Conservation (phyloP, 1,140 invertebrate genomes). For the Lamellibrachia luymesi region DNA sequence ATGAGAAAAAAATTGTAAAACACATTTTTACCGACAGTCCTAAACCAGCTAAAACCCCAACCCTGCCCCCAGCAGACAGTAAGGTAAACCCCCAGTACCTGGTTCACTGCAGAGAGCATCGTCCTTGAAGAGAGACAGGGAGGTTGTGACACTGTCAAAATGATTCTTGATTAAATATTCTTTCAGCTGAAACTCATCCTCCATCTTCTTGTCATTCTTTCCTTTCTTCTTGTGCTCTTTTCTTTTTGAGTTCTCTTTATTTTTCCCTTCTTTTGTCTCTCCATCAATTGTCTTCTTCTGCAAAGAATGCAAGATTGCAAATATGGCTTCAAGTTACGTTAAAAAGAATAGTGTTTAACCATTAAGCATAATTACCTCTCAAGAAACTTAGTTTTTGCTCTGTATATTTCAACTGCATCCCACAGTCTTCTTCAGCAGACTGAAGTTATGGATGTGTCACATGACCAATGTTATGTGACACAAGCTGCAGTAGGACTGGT, state of each 20-base stretch:
- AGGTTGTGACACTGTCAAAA: constrained; percentile 57
- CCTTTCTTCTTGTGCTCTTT: constrained; percentile 26
- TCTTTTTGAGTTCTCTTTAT: constrained; percentile 14
- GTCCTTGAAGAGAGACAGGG: constrained; percentile 64
- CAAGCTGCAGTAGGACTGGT: no score
- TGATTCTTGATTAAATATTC: constrained; percentile 57
- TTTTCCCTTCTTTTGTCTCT: neutral
- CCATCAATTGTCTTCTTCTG: neutral
- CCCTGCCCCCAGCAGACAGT: neutral
- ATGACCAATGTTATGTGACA: no score
- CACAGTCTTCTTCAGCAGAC: no score
- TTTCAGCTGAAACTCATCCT: constrained; percentile 33
- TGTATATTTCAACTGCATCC: no score
- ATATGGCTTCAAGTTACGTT: neutral
- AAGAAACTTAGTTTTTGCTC: no score
- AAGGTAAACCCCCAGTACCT: constrained; percentile 46
- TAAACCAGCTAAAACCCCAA: neutral
- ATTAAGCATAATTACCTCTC: no score
- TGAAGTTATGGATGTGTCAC: no score
- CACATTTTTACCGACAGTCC: constrained; percentile 11
- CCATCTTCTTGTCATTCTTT: neutral
- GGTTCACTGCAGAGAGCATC: constrained; percentile 64
- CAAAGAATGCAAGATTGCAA: neutral
- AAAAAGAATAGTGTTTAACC: neutral
- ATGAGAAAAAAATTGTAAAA: constrained; percentile 10